These are phyloP conservation scores for Chaenogobius annularis DNA, from an alignment of 2,113 vertebrate species.

Conservation along the genomic window DNA sequence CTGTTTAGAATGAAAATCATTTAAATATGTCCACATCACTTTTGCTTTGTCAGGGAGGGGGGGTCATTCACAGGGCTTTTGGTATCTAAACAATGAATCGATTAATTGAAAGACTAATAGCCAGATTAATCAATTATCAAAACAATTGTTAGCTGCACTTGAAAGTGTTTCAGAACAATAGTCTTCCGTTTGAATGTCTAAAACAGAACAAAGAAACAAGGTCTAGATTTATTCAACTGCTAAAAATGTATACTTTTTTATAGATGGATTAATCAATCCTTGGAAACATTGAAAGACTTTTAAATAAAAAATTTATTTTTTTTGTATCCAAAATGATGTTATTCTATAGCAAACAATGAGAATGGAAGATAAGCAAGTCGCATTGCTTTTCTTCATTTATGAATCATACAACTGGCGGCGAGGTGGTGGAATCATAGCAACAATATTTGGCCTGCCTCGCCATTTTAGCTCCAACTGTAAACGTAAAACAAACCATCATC, in stretches of 20 bases:
- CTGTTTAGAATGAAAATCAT: too few species aligned
- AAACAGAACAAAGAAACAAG: not conserved
- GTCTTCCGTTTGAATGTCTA: not conserved
- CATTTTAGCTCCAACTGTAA: conserved; percentile 60
- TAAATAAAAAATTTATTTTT: not conserved
- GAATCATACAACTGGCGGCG: conserved; percentile 55
- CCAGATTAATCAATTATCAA: too few species aligned
- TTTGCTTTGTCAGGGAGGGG: too few species aligned
- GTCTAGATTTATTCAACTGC: not conserved
- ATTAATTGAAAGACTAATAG: too few species aligned
- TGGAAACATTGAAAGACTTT: not conserved
- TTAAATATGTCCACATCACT: too few species aligned
- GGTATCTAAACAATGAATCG: too few species aligned
- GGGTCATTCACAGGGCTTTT: too few species aligned
- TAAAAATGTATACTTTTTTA: too few species aligned
- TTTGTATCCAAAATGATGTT: not conserved
- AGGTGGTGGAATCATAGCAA: conserved; percentile 64
- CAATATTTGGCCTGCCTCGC: conserved; percentile 57
- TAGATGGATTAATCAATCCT: too few species aligned
- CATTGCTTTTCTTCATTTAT: conserved; percentile 38
- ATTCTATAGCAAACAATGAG: conserved; percentile 6
- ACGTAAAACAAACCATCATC: conserved; percentile 35
- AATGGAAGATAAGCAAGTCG: conserved; percentile 9
- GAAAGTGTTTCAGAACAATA: not conserved
- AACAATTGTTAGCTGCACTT: not conserved